Percentiles rank a stretch among this genome's conserved stretches.
These are phyloP conservation scores for Parauchenoglanis punctatus DNA, from an alignment of 2,797 vertebrate genomes.

Conservation along the genomic window DNA sequence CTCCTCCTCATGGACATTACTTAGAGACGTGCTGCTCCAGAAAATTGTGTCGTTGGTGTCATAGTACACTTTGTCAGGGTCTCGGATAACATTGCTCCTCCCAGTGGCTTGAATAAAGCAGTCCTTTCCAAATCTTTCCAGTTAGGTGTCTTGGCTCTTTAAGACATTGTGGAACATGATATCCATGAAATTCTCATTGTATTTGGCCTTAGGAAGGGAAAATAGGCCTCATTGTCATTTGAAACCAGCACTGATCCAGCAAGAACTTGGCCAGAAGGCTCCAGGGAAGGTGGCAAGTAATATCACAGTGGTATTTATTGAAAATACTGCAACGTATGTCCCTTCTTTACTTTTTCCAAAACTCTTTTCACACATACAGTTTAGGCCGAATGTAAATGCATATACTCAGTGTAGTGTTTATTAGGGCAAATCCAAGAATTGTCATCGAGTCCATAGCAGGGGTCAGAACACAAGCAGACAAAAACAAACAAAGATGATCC, in stretches of 20 bases:
- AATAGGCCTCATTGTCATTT: background rate
- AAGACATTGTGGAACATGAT: background rate
- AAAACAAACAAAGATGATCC: background rate
- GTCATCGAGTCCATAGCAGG: background rate
- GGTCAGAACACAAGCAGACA: background rate
- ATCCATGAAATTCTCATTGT: background rate
- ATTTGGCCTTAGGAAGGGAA: background rate
- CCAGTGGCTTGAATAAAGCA: background rate
- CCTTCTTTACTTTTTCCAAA: background rate
- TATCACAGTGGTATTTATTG: background rate
- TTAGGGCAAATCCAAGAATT: background rate
- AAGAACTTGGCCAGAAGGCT: background rate
- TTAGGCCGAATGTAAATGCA: background rate
- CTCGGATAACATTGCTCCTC: background rate
- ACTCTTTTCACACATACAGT: background rate
- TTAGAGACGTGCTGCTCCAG: background rate
- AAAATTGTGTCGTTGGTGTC: background rate
- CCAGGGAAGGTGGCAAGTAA: background rate
- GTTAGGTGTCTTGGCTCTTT: background rate
- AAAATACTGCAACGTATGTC: background rate
- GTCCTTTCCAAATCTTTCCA: background rate
- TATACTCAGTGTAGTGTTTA: background rate
- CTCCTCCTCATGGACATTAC: background rate
- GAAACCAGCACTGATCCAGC: background rate
- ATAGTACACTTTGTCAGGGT: background rate